Percentiles rank a stretch among this genome's conserved stretches.
phyloP scores from a whole-genome alignment of 2,797 vertebrate species.

The Eulemur rubriventer region DNA sequence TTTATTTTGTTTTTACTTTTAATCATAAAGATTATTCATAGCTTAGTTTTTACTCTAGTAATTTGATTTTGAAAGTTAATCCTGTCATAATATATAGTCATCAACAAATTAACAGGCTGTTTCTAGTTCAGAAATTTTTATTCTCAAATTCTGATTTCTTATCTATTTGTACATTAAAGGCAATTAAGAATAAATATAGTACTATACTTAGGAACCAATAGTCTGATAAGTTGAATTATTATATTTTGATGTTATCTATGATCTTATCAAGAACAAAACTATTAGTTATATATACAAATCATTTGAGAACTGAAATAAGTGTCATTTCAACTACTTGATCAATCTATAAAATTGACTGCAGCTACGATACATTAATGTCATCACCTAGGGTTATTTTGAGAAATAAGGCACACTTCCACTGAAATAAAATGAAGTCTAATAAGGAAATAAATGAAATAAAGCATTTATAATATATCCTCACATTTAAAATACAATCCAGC shows the following conservation, averaged over 20 bases:
- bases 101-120: not conserved
- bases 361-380: not conserved
- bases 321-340: not conserved
- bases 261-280: constrained; percentile 16
- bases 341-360: constrained; percentile 17
- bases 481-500: not conserved
- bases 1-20: not conserved
- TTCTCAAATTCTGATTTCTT: not conserved
- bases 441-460: not conserved
- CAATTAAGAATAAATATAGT: constrained; percentile 5
- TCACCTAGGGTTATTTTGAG: not conserved
- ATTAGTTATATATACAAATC: not conserved
- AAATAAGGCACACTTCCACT: not conserved
- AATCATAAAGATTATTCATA: not conserved
- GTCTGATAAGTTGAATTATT: not conserved
- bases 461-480: not conserved
- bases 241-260: not conserved
- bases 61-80: constrained; percentile 41
- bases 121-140: not conserved
- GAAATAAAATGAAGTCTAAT: not conserved
- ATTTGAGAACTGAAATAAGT: not conserved
- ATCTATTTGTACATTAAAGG: not conserved
- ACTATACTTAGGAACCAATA: not conserved
- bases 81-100: not conserved
- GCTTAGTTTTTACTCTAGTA: not conserved